phyloP scores from a whole-genome alignment of 2,797 vertebrate genomes.

The Oreortyx pictus region DNA sequence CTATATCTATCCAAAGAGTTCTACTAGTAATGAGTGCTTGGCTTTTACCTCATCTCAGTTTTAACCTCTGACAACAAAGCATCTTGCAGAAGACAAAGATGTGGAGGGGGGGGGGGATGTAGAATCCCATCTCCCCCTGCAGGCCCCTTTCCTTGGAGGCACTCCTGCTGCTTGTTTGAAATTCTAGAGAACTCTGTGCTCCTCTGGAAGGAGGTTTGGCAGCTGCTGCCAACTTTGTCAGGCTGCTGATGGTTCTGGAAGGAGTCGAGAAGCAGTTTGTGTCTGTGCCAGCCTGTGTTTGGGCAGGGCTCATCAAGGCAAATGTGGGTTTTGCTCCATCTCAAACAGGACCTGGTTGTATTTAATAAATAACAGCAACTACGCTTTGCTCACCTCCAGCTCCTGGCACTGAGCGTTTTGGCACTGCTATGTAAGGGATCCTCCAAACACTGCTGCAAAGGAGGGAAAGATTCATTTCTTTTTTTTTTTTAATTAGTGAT shows the following conservation, averaged over 20 bases:
- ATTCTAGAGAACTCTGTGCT: background rate
- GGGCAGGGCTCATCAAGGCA: background rate
- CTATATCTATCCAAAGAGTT: background rate
- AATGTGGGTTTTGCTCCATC: background rate
- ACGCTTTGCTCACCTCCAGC: background rate
- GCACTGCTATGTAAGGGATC: background rate
- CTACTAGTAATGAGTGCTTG: background rate
- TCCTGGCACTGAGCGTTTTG: background rate
- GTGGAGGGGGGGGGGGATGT: background rate
- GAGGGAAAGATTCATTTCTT: background rate
- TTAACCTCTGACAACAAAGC: background rate
- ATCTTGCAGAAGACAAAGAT: background rate
- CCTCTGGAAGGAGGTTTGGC: slow-evolving; percentile 13
- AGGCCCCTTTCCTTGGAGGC: background rate
- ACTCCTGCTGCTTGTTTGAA: background rate
- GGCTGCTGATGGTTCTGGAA: slow-evolving; percentile 13
- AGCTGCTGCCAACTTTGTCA: background rate
- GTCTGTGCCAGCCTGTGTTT: background rate
- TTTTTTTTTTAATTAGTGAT: background rate
- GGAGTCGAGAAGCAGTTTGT: background rate
- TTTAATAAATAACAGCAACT: background rate
- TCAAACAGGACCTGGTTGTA: background rate
- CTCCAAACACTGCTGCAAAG: background rate
- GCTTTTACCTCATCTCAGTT: background rate
- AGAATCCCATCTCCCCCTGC: background rate